Evolutionary conservation across 1,140 invertebrate species (phyloP).

Genomic region (Antheraea pernyi): DNA sequence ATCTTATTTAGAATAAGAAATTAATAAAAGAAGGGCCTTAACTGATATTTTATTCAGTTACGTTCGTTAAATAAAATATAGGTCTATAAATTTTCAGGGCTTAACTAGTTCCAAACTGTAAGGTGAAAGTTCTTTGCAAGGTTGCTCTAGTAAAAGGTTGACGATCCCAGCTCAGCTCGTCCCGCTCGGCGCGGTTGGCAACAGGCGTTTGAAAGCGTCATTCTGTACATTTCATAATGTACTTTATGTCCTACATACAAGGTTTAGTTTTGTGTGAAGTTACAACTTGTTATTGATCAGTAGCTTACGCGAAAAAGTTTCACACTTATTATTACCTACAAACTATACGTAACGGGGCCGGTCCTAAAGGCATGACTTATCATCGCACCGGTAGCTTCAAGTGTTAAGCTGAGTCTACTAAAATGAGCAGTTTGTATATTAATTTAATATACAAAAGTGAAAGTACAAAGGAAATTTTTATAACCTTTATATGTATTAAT

Average conservation of each 20-base stretch:
- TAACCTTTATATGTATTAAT: too few species aligned
- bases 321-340: constrained; percentile 45
- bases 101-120: constrained; percentile 17
- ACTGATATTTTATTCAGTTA: neutral
- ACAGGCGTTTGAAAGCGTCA: constrained; percentile 64
- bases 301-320: constrained; percentile 52
- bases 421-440: too few species aligned
- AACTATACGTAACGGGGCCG: constrained; percentile 2
- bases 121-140: constrained; percentile 55
- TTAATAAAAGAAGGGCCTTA: neutral
- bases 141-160: constrained; percentile 69
- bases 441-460: too few species aligned
- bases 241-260: constrained; percentile 28
- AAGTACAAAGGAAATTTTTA: too few species aligned
- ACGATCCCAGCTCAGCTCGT: constrained; percentile 42
- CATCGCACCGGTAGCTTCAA: neutral
- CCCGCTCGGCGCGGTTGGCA: constrained; percentile 57
- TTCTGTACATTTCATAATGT: constrained; percentile 6
- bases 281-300: constrained; percentile 49
- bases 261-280: constrained; percentile 8
- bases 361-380: constrained; percentile 5
- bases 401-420: neutral
- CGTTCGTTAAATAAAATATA: neutral
- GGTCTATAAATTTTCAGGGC: constrained; percentile 6
- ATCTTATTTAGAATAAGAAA: too few species aligned